Conservation (phyloP, 1,140 invertebrate species). For the Triops longicaudatus region DNA sequence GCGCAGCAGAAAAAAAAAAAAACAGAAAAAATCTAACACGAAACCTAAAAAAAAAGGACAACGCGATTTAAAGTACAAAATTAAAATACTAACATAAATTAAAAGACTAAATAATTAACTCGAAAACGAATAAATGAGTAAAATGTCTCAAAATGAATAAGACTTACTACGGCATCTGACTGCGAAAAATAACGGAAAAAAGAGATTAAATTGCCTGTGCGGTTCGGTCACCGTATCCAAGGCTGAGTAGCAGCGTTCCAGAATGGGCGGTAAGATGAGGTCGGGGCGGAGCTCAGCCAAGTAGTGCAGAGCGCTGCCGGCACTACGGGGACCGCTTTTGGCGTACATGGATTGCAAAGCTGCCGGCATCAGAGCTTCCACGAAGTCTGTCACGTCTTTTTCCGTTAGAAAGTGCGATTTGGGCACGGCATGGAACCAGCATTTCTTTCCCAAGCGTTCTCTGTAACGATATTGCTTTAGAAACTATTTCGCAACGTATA, state of each 20-base stretch:
- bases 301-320: constrained; percentile 59
- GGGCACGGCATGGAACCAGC: constrained; percentile 61
- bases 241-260: constrained; percentile 68
- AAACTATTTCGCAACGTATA: too few species aligned
- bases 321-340: constrained; percentile 54
- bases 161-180: too few species aligned
- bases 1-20: too few species aligned
- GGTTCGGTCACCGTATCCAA: constrained; percentile 81
- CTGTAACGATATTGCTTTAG: constrained; percentile 38
- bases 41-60: not conserved
- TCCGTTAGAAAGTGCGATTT: constrained; percentile 64
- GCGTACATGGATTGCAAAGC: constrained; percentile 67
- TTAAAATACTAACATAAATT: too few species aligned
- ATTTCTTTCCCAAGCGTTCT: constrained; percentile 51
- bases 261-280: constrained; percentile 67
- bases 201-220: constrained; percentile 45
- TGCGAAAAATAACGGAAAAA: too few species aligned
- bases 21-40: too few species aligned
- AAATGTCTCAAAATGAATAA: too few species aligned
- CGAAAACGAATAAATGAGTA: too few species aligned
- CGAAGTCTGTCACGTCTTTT: constrained; percentile 72
- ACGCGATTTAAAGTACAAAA: too few species aligned
- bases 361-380: constrained; percentile 52
- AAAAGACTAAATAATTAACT: too few species aligned
- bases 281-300: constrained; percentile 70